These are phyloP conservation scores for Cyanoramphus novaezelandiae DNA, from an alignment of 2,113 vertebrate species.

Conservation along the genomic window DNA sequence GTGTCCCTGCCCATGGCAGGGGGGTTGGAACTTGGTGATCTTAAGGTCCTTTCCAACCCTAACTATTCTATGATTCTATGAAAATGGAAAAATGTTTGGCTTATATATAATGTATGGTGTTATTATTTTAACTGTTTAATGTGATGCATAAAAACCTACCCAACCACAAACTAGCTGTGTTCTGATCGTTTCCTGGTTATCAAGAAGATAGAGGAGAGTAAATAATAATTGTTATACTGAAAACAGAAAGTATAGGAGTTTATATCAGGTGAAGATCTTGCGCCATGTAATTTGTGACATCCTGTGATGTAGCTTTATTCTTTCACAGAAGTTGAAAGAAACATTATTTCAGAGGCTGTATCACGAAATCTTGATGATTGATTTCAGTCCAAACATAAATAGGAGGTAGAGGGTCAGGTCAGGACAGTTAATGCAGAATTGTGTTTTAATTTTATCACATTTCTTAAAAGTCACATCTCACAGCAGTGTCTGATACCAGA, in stretches of 20 bases:
- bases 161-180: neutral
- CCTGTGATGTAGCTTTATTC: neutral
- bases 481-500: neutral
- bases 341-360: neutral
- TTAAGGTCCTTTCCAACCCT: too few species aligned
- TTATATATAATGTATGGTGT: neutral
- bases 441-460: constrained; percentile 5
- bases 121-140: neutral
- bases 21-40: too few species aligned
- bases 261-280: neutral
- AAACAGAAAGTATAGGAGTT: neutral
- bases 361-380: neutral
- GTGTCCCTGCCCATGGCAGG: too few species aligned
- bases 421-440: neutral
- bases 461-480: constrained; percentile 17
- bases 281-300: neutral
- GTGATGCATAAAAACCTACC: neutral
- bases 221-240: neutral
- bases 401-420: neutral
- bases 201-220: neutral
- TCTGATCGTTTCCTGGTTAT: neutral
- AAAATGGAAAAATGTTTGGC: neutral
- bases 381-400: neutral
- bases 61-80: neutral
- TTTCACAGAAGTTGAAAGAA: neutral